phyloP scores from a whole-genome alignment of 2,113 vertebrate genomes.

The Paradoxurus hermaphroditus region DNA sequence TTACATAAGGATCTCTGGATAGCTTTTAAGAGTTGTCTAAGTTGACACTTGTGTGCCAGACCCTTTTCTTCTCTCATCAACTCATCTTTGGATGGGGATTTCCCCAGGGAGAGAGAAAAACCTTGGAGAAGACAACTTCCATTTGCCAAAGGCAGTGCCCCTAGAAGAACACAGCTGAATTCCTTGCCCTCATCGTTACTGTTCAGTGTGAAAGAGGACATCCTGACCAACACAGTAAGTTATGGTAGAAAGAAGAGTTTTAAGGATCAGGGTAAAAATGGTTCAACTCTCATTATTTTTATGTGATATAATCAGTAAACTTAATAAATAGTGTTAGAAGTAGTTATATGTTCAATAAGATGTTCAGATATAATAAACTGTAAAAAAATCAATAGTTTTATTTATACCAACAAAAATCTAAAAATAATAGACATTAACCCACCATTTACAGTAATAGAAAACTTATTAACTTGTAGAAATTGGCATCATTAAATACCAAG shows the following conservation, averaged over 20 bases:
- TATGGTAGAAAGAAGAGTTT: not conserved
- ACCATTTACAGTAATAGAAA: not conserved
- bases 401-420: not conserved
- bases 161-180: not conserved
- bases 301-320: not conserved
- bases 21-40: not conserved
- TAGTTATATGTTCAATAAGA: not conserved
- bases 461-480: not conserved
- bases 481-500: not conserved
- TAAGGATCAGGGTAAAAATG: not conserved
- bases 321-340: not conserved
- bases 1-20: not conserved
- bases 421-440: not conserved
- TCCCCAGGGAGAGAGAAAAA: not conserved
- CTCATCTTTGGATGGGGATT: not conserved
- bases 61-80: not conserved
- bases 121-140: not conserved
- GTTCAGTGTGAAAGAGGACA: not conserved
- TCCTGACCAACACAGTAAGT: not conserved
- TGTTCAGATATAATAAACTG: not conserved
- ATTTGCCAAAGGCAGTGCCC: not conserved
- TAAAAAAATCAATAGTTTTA: not conserved
- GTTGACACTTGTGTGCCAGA: not conserved
- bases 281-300: not conserved
- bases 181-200: not conserved